phyloP scores from a whole-genome alignment of 2,113 vertebrate species.

The Pagrus major region DNA sequence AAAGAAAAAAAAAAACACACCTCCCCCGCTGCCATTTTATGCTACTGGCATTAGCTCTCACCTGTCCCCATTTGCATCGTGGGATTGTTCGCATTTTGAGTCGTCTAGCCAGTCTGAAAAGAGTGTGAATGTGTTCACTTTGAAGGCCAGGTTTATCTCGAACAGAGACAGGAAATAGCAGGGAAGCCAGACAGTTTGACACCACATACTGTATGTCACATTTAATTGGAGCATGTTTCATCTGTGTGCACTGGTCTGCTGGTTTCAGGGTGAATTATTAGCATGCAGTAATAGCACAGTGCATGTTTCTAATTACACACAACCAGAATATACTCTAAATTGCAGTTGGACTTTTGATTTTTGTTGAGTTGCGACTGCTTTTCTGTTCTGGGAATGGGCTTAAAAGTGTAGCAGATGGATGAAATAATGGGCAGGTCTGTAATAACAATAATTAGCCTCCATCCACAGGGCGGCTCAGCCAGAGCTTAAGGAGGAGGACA shows the following conservation, averaged over 20 bases:
- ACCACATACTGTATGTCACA: slow-evolving; percentile 34
- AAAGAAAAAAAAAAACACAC: not conserved
- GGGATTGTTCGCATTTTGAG: slow-evolving; percentile 37
- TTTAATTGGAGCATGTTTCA: slow-evolving; percentile 61
- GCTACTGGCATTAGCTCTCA: slow-evolving; percentile 52
- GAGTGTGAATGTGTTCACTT: slow-evolving; percentile 38
- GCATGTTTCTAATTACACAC: slow-evolving; percentile 57
- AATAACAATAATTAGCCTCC: slow-evolving; percentile 84
- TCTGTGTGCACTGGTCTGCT: slow-evolving; percentile 30
- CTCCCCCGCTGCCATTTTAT: slow-evolving; percentile 53
- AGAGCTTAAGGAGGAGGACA: slow-evolving; percentile 77
- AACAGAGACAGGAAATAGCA: slow-evolving; percentile 3
- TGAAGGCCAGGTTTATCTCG: slow-evolving; percentile 32
- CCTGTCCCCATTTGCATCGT: slow-evolving; percentile 58
- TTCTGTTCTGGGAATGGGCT: slow-evolving; percentile 42
- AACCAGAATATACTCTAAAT: slow-evolving; percentile 55
- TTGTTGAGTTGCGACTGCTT: slow-evolving; percentile 13
- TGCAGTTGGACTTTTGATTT: slow-evolving; percentile 44
- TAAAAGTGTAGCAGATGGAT: slow-evolving; percentile 73
- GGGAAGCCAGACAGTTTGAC: slow-evolving; percentile 53
- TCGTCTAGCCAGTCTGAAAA: slow-evolving; percentile 29
- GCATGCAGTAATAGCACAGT: slow-evolving; percentile 36
- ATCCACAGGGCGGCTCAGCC: slow-evolving; percentile 71
- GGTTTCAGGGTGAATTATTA: slow-evolving; percentile 44
- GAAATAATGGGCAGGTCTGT: slow-evolving; percentile 79